These are phyloP conservation scores for Cetoscarus ocellatus DNA, from an alignment of 2,797 vertebrate genomes.

Conservation along the genomic window DNA sequence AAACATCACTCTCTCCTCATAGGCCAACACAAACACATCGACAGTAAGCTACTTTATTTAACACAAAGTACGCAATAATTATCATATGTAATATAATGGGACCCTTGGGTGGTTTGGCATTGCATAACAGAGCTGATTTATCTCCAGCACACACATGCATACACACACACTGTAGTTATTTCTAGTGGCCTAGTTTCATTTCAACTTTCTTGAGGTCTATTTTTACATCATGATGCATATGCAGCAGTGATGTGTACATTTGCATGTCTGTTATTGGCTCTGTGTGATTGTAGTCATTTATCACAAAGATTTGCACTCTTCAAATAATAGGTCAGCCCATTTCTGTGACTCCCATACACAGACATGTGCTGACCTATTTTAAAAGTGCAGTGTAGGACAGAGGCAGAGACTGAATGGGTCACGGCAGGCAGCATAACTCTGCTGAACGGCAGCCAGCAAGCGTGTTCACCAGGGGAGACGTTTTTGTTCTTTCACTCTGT, in stretches of 20 bases:
- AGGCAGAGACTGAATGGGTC: conserved; percentile 61
- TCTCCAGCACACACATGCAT: conserved; percentile 27
- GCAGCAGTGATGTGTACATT: background rate
- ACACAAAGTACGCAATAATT: conserved; percentile 5
- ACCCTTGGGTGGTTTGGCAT: conserved; percentile 56
- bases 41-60: conserved; percentile 51
- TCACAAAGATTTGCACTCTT: conserved; percentile 13
- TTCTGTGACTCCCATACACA: conserved; percentile 20
- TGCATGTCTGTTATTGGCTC: background rate
- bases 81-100: conserved; percentile 53
- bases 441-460: conserved; percentile 52
- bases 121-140: conserved; percentile 78
- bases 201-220: conserved; percentile 66
- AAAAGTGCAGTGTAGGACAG: conserved; percentile 31
- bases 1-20: background rate
- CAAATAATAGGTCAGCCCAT: conserved; percentile 22
- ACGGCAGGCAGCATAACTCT: conserved; percentile 63
- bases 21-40: background rate
- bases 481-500: conserved; percentile 44
- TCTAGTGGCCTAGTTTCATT: conserved; percentile 75
- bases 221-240: conserved; percentile 50
- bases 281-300: background rate
- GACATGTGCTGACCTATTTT: conserved; percentile 71
- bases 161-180: conserved; percentile 35
- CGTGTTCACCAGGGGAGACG: conserved; percentile 57